Conservation (phyloP, 2,797 vertebrate genomes). For the Euthynnus affinis region DNA sequence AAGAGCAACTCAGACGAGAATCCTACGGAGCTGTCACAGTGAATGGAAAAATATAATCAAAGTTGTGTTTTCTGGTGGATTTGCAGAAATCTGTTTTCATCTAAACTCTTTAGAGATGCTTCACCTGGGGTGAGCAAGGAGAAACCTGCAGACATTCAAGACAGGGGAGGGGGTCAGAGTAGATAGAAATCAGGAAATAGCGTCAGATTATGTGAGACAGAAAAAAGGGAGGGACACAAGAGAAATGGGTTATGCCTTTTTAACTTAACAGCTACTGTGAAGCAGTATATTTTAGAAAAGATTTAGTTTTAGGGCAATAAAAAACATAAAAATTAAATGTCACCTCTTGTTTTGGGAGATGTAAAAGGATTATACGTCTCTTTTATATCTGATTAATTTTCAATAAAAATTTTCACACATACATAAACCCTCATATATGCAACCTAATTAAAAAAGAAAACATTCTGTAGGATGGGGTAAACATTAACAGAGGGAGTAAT, state of each 20-base stretch:
- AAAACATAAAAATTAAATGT: conserved; percentile 7
- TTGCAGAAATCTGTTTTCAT: conserved; percentile 81
- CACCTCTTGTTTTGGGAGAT: conserved; percentile 26
- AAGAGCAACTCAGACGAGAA: conserved; percentile 41
- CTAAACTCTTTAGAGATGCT: conserved; percentile 74
- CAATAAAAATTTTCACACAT: too few species aligned
- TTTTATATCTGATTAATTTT: too few species aligned
- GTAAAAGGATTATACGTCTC: conserved; percentile 7
- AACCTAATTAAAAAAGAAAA: too few species aligned
- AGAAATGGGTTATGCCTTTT: conserved; percentile 7
- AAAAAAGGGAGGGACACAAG: background rate
- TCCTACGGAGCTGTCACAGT: conserved; percentile 25
- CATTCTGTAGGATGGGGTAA: too few species aligned
- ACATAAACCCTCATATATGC: too few species aligned
- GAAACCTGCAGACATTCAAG: conserved; percentile 41
- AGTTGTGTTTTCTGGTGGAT: conserved; percentile 79
- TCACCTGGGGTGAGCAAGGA: conserved; percentile 20
- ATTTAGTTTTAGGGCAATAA: conserved; percentile 1
- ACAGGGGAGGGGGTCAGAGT: conserved; percentile 14
- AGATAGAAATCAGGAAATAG: conserved; percentile 45
- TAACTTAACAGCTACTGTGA: conserved; percentile 19
- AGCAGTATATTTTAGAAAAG: conserved; percentile 2
- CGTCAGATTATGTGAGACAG: conserved; percentile 17
- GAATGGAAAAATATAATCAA: conserved; percentile 71
- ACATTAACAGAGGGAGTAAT: too few species aligned